Evolutionary conservation across 2,797 vertebrate species (phyloP).

Genomic region (Micromesistius poutassou): DNA sequence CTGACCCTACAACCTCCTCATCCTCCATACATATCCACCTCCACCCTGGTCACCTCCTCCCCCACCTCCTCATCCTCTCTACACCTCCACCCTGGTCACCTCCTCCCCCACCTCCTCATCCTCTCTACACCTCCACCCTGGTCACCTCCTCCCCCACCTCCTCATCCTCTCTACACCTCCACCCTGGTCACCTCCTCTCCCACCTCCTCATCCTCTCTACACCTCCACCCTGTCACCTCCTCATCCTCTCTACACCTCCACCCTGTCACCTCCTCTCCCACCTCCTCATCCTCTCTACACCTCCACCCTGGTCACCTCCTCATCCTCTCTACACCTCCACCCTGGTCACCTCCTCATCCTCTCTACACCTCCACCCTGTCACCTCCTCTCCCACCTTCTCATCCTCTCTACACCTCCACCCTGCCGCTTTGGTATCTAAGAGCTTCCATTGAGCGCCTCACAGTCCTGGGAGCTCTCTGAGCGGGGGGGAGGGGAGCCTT

Average conservation of each 20-base stretch:
- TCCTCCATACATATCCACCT: too few relatives aligned
- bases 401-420: conserved; percentile 46
- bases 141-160: conserved; percentile 10
- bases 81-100: conserved; percentile 48
- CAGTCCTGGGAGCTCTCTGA: neutral
- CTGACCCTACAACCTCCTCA: too few relatives aligned
- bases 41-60: too few relatives aligned
- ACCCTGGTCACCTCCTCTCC: conserved; percentile 13
- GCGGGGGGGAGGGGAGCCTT: conserved; percentile 53
- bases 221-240: too few relatives aligned
- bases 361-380: conserved; percentile 12
- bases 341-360: too few relatives aligned
- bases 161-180: conserved; percentile 46
- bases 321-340: too few relatives aligned
- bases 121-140: conserved; percentile 9
- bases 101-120: too few relatives aligned
- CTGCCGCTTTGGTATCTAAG: conserved; percentile 38
- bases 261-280: conserved; percentile 19
- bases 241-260: too few relatives aligned
- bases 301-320: conserved; percentile 35
- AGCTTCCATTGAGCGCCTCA: conserved; percentile 31
- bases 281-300: conserved; percentile 36
- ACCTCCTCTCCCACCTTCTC: conserved; percentile 11
- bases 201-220: too few relatives aligned
- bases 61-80: conserved; percentile 25